Base-by-base conservation (phyloP, 2,888 invertebrate species). In the Chrysomela aeneicollis region DNA sequence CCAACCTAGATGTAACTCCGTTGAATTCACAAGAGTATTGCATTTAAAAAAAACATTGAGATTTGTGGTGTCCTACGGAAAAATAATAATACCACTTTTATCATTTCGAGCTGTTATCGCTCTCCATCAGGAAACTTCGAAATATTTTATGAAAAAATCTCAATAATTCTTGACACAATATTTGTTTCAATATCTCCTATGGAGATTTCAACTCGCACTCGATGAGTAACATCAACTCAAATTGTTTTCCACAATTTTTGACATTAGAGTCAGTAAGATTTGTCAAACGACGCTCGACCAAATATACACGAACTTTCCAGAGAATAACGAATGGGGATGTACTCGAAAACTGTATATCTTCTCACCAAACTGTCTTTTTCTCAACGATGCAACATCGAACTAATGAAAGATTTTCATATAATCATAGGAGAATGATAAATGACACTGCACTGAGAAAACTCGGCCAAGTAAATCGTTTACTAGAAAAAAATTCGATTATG, bases 1-100 rank as follows among this genome's bases (percentile, higher is more conserved):
- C 52, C 2, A 15, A 52, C 3, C 52, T 30, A 52, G 52, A 53
- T 53, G 15, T 53, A 53, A 32, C 35, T 32, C 53, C 53, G 9
- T 4, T 53, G 17, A 17, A 53, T 17, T 53, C 17, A 35, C 15
- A 53, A 32, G 53, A 32, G 9, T 53, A 53, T 35, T 53, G 53
- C 53, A 19, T 18, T 53, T n/a, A n/a, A 32, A 53, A 35, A 53
- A 53, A 53, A 32, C 18, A 53, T 51, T 26, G 51, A 53, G n/a
- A 32, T 53, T 32, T 53, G 32, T 53, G 53, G 53, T 32, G 4
- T 51, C 3, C n/a, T 8, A 0, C 32, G 53, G 32, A 17, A 32
- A 35, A 2, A 53, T 35, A 53, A 53, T 53, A 12, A 3, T 26
- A 52, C 2, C 1, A 26, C 26, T 52, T 30, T 26, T 26, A 3